Conservation (phyloP, 2,797 vertebrate genomes). For the Garrulus glandarius region DNA sequence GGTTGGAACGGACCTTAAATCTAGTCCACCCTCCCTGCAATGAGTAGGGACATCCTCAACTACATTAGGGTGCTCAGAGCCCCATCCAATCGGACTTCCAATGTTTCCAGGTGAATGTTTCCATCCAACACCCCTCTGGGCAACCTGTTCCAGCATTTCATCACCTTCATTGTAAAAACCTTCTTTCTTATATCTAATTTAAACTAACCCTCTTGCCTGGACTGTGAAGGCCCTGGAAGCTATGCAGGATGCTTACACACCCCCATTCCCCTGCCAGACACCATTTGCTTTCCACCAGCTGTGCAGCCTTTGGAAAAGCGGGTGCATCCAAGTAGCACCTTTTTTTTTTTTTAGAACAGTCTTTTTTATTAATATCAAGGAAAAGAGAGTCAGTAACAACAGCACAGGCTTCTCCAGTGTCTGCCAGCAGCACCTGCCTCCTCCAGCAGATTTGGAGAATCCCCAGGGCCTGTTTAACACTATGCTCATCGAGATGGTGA, state of each 20-base stretch:
- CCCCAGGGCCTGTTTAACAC: neutral
- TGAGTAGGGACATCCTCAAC: neutral
- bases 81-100: neutral
- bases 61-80: neutral
- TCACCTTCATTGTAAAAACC: neutral
- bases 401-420: neutral
- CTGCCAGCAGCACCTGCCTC: neutral
- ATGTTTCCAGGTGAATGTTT: neutral
- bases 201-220: neutral
- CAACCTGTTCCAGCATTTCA: neutral
- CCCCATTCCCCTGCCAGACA: neutral
- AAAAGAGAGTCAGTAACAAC: neutral
- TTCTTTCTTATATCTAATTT: neutral
- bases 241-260: neutral
- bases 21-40: neutral
- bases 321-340: neutral
- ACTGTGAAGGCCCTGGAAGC: neutral
- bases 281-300: neutral
- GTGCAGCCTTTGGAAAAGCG: neutral
- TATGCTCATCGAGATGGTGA: fast-evolving
- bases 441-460: neutral
- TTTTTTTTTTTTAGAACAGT: neutral
- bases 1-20: neutral
- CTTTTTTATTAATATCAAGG: neutral
- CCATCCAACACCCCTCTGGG: neutral